A percentile compares a stretch with the other conserved stretches of the same genome.
Conservation (phyloP, 2,888 invertebrate species). For the Barypeithes pellucidus region DNA sequence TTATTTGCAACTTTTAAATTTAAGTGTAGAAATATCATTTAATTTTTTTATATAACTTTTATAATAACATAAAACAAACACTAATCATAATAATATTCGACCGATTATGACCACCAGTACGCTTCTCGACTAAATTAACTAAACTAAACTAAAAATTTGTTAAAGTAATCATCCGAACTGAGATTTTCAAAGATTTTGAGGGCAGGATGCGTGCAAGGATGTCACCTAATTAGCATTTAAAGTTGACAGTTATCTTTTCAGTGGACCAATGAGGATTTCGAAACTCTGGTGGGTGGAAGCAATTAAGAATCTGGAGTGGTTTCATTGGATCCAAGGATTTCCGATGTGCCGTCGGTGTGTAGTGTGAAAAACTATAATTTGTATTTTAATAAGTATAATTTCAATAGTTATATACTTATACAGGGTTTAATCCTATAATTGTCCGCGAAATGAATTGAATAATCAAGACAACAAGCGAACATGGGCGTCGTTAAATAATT, state of each 20-base stretch:
- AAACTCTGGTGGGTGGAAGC: constrained; percentile 51
- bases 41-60: no score
- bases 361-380: no score
- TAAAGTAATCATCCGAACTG: constrained; percentile 50
- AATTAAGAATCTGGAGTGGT: constrained; percentile 27
- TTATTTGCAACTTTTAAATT: no score
- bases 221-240: constrained; percentile 53
- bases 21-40: no score
- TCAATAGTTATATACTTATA: no score
- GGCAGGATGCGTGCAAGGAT: constrained; percentile 52
- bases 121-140: constrained; percentile 20
- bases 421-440: no score
- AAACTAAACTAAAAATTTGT: constrained; percentile 50
- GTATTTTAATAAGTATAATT: no score
- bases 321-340: constrained; percentile 34
- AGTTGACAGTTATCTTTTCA: constrained; percentile 51
- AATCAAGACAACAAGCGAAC: no score
- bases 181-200: constrained; percentile 52
- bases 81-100: neutral
- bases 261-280: constrained; percentile 51
- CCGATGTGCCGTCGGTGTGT: neutral
- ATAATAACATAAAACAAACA: no score
- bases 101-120: neutral
- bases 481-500: no score
- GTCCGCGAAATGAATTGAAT: no score